A percentile compares a stretch with the other conserved stretches of the same genome.
Conservation (phyloP, 1,140 invertebrate species). For the Plodia interpunctella region DNA sequence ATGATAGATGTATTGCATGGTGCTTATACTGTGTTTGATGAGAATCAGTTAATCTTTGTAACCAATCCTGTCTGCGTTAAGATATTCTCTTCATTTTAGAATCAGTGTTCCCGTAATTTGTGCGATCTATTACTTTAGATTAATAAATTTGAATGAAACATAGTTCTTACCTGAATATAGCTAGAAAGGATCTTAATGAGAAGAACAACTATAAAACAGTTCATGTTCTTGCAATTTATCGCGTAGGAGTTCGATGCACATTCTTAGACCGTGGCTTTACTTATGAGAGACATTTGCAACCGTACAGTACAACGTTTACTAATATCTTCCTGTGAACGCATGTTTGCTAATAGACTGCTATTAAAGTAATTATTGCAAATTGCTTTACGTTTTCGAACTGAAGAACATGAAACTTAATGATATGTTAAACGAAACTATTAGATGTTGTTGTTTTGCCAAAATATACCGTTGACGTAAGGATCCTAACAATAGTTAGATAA, state of each 20-base stretch:
- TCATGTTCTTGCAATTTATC: too few relatives aligned
- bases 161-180: too few relatives aligned
- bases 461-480: neutral
- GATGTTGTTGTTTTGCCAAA: neutral
- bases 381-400: neutral
- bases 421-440: neutral
- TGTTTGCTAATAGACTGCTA: neutral
- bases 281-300: neutral
- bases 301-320: neutral
- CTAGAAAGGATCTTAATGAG: too few relatives aligned
- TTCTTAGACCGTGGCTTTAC: neutral
- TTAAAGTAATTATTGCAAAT: neutral
- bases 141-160: too few relatives aligned
- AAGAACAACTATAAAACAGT: too few relatives aligned
- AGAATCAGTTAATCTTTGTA: too few relatives aligned
- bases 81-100: too few relatives aligned
- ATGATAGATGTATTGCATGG: neutral
- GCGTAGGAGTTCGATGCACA: neutral
- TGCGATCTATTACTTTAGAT: neutral
- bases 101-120: neutral
- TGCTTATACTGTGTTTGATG: too few relatives aligned
- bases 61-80: too few relatives aligned
- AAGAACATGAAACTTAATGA: neutral
- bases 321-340: neutral
- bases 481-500: too few relatives aligned